A percentile compares a stretch with the other conserved stretches of the same genome.
Conservation (phyloP, 1,140 invertebrate genomes). For the Drosophila dunni region DNA sequence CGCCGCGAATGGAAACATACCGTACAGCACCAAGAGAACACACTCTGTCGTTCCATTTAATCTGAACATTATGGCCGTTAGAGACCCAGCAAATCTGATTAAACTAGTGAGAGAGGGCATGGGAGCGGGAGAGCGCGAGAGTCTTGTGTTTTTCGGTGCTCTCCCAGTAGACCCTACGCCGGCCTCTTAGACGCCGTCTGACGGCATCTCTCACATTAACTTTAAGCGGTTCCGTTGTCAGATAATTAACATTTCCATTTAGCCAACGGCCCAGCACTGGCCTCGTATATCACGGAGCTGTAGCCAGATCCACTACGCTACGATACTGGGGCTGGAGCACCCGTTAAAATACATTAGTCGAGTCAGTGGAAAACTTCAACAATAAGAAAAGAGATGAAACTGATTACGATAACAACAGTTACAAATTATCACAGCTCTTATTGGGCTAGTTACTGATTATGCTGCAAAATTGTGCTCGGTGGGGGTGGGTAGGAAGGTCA, state of each 20-base stretch:
- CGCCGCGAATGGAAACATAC: conserved; percentile 14
- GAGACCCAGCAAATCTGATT: background rate
- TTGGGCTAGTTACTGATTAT: conserved; percentile 13
- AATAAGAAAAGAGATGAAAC: conserved; percentile 22
- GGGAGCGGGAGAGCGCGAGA: background rate
- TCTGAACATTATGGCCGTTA: conserved; percentile 26
- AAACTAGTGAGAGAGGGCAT: conserved; percentile 1
- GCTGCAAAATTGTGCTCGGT: background rate
- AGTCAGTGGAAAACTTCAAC: conserved; percentile 2
- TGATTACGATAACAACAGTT: conserved; percentile 46
- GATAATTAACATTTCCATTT: conserved; percentile 81
- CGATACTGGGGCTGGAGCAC: conserved; percentile 4
- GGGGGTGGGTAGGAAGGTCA: too few relatives aligned
- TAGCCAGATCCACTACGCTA: too few relatives aligned
- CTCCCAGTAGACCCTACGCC: background rate
- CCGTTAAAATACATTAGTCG: conserved; percentile 27
- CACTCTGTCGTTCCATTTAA: conserved; percentile 20
- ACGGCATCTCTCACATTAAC: conserved; percentile 42
- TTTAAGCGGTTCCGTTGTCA: conserved; percentile 64
- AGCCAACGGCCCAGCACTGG: conserved; percentile 28
- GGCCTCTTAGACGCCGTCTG: conserved; percentile 26
- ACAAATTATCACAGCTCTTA: conserved; percentile 40
- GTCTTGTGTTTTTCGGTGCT: background rate
- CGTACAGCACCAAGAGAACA: background rate
- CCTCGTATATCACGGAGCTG: conserved; percentile 35